Evolutionary conservation across 1,140 invertebrate species (phyloP).

Genomic region (Drosophila micromelanica): DNA sequence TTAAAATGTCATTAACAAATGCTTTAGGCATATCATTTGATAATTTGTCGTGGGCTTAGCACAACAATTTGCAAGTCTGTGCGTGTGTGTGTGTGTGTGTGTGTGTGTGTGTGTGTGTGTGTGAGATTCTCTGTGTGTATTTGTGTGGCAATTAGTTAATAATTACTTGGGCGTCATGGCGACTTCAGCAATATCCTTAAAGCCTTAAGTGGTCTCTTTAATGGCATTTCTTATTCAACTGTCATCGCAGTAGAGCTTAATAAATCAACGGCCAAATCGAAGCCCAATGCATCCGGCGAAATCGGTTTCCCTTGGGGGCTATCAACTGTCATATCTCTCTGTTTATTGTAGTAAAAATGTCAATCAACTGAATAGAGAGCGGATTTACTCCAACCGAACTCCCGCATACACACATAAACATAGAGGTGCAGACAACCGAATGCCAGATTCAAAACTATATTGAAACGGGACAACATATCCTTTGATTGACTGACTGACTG

Average conservation of each 20-base stretch:
- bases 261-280: constrained; percentile 32
- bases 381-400: constrained; percentile 40
- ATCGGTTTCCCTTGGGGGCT: neutral
- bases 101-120: neutral
- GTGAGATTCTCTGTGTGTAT: constrained; percentile 8
- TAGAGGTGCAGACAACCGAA: constrained; percentile 28
- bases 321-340: constrained; percentile 12
- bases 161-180: constrained; percentile 9
- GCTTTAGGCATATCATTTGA: constrained; percentile 55
- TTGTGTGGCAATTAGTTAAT: constrained; percentile 42
- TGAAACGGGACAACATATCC: constrained; percentile 34
- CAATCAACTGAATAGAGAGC: constrained; percentile 69
- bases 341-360: constrained; percentile 76
- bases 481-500: constrained; percentile 59
- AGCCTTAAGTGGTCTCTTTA: constrained; percentile 31
- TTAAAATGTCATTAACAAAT: constrained; percentile 79
- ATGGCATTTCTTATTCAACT: constrained; percentile 2
- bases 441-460: constrained; percentile 67
- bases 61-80: neutral
- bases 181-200: constrained; percentile 19
- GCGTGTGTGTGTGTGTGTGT: constrained; percentile 19
- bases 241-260: constrained; percentile 30
- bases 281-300: neutral
- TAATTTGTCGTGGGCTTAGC: constrained; percentile 44
- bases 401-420: constrained; percentile 3